Percentiles rank a stretch among this genome's conserved stretches.
These are phyloP conservation scores for Priocnemis perturbator DNA, from an alignment of 2,888 invertebrate species.

Conservation along the genomic window DNA sequence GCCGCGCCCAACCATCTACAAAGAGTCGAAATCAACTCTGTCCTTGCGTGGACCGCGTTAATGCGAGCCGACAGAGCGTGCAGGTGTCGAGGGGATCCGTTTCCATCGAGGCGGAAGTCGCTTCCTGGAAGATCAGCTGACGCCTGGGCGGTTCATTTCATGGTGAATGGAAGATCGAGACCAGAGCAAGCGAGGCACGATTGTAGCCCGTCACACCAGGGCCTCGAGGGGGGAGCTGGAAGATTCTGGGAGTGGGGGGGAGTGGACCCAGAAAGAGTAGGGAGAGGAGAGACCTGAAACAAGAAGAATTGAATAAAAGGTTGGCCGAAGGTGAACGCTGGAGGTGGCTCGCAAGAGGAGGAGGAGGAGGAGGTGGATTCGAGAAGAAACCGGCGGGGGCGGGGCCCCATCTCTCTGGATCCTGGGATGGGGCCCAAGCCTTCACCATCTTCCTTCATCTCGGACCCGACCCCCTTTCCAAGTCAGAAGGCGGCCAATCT, in stretches of 20 bases:
- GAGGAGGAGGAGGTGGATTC: slow-evolving; percentile 55
- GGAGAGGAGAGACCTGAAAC: slow-evolving; percentile 50
- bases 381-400: slow-evolving; percentile 67
- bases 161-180: slow-evolving; percentile 55
- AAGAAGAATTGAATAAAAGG: slow-evolving; percentile 61
- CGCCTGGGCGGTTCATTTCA: slow-evolving; percentile 52
- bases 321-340: slow-evolving; percentile 56
- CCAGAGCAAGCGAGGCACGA: slow-evolving; percentile 14
- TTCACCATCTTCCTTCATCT: slow-evolving; percentile 71
- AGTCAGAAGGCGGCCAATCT: slow-evolving; percentile 61
- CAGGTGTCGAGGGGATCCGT: slow-evolving; percentile 41
- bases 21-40: no score
- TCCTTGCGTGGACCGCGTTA: slow-evolving; percentile 1
- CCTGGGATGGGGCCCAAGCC: slow-evolving; percentile 68
- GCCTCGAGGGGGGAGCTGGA: slow-evolving; percentile 28
- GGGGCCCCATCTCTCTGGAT: slow-evolving; percentile 69
- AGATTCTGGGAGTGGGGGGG: slow-evolving; percentile 32
- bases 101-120: slow-evolving; percentile 48
- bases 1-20: no score
- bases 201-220: no score
- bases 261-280: slow-evolving; percentile 33
- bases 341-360: slow-evolving; percentile 58
- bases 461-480: slow-evolving; percentile 68
- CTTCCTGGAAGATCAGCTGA: slow-evolving; percentile 58
- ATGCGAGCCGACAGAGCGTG: slow-evolving; percentile 28